Conservation (phyloP, 92 coral and sea anemone genomes). For the Actinostola sp. region DNA sequence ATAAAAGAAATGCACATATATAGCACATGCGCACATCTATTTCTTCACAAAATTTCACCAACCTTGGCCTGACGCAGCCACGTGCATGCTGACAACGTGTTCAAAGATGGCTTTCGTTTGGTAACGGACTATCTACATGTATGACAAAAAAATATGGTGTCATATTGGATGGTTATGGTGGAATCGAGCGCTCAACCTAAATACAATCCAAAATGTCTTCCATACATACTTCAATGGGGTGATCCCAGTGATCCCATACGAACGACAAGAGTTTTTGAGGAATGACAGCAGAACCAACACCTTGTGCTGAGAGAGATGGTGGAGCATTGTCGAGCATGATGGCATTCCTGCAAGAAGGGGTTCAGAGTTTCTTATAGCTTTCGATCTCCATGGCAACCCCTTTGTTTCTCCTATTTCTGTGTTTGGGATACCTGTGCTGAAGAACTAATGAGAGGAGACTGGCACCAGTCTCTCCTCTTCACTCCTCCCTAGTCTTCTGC, state of each 20-base stretch:
- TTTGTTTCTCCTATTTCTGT: no score
- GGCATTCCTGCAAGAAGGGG: constrained; percentile 31
- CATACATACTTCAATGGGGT: constrained; percentile 78
- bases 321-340: constrained; percentile 18
- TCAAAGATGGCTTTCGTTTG: constrained; percentile 87
- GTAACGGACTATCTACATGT: constrained; percentile 74
- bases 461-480: no score
- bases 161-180: background rate
- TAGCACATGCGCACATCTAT: no score
- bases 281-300: constrained; percentile 62
- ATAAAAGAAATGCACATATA: no score
- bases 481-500: no score
- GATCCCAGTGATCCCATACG: constrained; percentile 97
- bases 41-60: no score
- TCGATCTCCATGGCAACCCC: no score
- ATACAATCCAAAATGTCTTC: background rate
- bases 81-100: constrained; percentile 77
- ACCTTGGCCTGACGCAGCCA: constrained; percentile 59
- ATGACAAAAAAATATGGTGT: background rate
- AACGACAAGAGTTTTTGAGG: constrained; percentile 71
- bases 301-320: constrained; percentile 42
- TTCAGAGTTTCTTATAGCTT: background rate
- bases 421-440: no score
- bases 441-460: no score
- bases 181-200: no score